Evolutionary conservation across 1,140 invertebrate genomes (phyloP), one percentile per base, ranked within the genome.

Genomic region (Branchinecta lynchi): DNA sequence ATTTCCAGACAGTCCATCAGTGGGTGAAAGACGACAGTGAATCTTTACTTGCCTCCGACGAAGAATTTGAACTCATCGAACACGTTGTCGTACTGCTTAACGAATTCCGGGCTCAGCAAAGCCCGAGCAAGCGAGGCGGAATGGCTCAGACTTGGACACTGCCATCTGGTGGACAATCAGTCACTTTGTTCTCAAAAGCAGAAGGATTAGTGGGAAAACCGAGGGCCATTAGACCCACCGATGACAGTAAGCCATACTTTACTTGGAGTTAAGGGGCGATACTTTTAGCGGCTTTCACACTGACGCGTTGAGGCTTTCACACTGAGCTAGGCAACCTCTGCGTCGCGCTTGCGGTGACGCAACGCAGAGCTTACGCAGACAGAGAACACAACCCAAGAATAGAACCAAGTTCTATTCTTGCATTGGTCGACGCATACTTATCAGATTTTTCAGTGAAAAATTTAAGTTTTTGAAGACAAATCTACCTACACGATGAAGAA

Each of bases 111-210:
- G 83, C 86, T 71, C 84, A 86, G 72, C 77, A 67, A 20, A 60
- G 51, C 17, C 51, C 51, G 51, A 60, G 17, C 17, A 60, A 60
- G 6, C 51, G 51, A 20, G 17, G 17, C 12, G 17, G 17, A 2
- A 15, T 60, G 8, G 83, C 83, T 9, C 83, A 86, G 73, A 86
- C 86, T 76, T 87, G 86, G 86, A 87, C 86, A 75, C 74, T 86
- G 17, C 85, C 85, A 43, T 84, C 86, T 8, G 82, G 81, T 73
- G 86, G 86, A 7, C 85, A 86, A 74, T 85, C 85, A 0, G 84
- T 87, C 72, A 83, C 82, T 75, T 78, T 86, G 32, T 86, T 86
- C 73, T 70, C 72, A 65, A 70, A 70, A 44, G 69, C 69, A 44
- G 60, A 69, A 60, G 81, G 80, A 72, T 81, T 82, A 69, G 20